Conservation (phyloP, 2,113 vertebrate species). For the Podiceps cristatus region DNA sequence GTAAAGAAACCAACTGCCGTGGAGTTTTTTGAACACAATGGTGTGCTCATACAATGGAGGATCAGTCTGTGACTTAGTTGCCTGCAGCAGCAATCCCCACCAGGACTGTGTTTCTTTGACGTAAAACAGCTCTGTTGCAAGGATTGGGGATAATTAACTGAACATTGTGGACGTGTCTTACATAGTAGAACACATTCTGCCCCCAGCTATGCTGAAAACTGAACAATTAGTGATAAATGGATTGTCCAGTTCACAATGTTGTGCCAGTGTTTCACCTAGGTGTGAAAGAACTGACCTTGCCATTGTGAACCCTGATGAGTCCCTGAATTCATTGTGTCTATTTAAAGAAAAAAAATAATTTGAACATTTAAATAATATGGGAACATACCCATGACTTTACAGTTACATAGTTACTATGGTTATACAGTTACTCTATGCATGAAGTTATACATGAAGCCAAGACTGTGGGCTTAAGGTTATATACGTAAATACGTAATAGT, state of each 20-base stretch:
- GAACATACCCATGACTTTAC: neutral
- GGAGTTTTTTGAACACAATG: neutral
- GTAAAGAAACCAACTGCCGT: neutral
- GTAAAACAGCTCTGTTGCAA: neutral
- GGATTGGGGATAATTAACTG: neutral
- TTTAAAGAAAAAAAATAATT: neutral
- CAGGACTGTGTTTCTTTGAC: neutral
- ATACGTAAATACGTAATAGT: neutral
- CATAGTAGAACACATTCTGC: neutral
- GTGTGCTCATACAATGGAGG: neutral
- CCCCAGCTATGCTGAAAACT: neutral
- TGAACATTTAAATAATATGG: neutral
- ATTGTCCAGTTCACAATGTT: neutral
- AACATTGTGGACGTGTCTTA: neutral
- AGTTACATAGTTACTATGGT: neutral
- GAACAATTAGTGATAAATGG: neutral
- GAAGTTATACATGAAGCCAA: neutral
- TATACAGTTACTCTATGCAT: neutral
- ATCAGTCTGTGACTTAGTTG: neutral
- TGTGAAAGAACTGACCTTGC: neutral
- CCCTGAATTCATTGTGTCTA: neutral
- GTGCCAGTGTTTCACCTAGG: neutral
- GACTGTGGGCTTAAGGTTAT: neutral
- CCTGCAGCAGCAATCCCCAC: neutral
- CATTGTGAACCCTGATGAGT: neutral